phyloP scores from a whole-genome alignment of 2,888 invertebrate species.

The Lathronympha strigana region DNA sequence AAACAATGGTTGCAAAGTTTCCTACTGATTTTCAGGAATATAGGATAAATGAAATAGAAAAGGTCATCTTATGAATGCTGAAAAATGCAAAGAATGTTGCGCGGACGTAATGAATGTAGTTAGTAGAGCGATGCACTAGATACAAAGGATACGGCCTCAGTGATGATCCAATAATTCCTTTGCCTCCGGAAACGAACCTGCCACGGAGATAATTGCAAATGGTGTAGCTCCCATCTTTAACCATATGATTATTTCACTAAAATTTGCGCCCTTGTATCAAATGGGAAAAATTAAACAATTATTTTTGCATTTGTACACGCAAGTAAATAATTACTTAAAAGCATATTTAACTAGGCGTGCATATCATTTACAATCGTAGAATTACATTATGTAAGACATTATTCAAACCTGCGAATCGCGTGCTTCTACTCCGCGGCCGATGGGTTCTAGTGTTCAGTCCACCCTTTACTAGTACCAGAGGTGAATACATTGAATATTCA shows the following conservation, averaged over 20 bases:
- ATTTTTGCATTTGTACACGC: conserved; percentile 6
- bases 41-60: background rate
- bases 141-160: background rate
- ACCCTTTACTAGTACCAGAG: conserved; percentile 9
- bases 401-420: conserved; percentile 19
- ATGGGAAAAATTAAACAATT: conserved; percentile 2
- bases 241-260: conserved; percentile 4
- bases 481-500: conserved; percentile 36
- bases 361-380: conserved; percentile 26
- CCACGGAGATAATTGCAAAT: no score
- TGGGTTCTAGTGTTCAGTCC: background rate
- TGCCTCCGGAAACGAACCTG: background rate
- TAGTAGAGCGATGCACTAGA: conserved; percentile 10
- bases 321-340: conserved; percentile 9
- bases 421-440: conserved; percentile 9
- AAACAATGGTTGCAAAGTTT: no score
- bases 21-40: background rate
- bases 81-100: conserved; percentile 3
- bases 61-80: background rate
- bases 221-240: background rate
- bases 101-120: background rate
- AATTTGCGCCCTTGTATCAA: conserved; percentile 17
- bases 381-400: conserved; percentile 26
- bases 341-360: conserved; percentile 21
- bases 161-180: background rate